Evolutionary conservation across 1,140 invertebrate genomes (phyloP), one percentile per base, ranked within the genome.

Genomic region (Pollicipes pollicipes): DNA sequence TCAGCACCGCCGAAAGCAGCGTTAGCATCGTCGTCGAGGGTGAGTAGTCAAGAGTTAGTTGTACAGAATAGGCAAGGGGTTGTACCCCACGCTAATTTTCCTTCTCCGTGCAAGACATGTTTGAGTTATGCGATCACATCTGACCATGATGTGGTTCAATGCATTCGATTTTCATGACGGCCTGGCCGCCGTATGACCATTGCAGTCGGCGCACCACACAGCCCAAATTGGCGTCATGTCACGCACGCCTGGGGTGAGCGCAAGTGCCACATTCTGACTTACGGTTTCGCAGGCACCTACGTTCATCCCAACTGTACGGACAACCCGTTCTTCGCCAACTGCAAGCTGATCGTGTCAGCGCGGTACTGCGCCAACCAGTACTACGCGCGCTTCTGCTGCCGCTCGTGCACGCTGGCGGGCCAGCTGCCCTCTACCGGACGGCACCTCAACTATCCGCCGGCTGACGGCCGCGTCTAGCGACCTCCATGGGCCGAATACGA

Each of bases 371-470:
- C 83, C 16, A 93, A 96, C 78, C 83, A 85, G 73, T 93, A 93
- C 79, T 97, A 96, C 78, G 88, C 88, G n/a, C 85, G 85, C 78
- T 96, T 94, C 85, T 97, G 94, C 78, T 97, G 94, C 80, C 85
- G 87, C 77, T 93, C 91, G 0, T 96, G 93, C 77, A 90, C 90
- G 45, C 81, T 88, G 78, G 90, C 91, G 1, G 90, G 90, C 2
- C 88, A 90, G 75, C 77, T 90, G 17, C 81, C 84, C 4, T 72
- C 76, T 0, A 77, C 75, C 64, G 81, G 79, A 35, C 77, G 79
- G 3, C 80, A 83, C 73, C 72, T 82, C n/a, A 75, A 79, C 45
- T 58, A 58, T 21, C 13, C 45, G 45, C 45, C 45, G 45, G 45
- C 45, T 21, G 45, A 58, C 45, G 45, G 45, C 45, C 45, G 45